A percentile compares a stretch with the other conserved stretches of the same genome.
These are phyloP conservation scores for Dendronephthya gigantea DNA, from an alignment of 64 coral and sea anemone genomes.

Conservation along the genomic window DNA sequence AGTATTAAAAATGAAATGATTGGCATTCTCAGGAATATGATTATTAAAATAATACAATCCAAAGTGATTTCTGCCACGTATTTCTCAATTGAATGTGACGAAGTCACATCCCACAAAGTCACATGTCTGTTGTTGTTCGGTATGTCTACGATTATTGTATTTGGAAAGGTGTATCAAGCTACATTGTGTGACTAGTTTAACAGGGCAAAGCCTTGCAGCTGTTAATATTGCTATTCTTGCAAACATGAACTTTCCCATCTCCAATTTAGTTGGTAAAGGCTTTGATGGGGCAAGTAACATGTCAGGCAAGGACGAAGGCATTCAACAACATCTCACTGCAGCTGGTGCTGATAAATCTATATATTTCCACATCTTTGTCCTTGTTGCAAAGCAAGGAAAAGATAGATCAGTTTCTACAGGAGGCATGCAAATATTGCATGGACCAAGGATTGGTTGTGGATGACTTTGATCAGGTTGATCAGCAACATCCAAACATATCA, in stretches of 20 bases:
- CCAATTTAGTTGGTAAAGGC: no score
- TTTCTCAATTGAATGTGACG: conserved; percentile 19
- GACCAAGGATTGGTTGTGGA: not conserved
- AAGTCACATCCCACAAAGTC: conserved; percentile 10
- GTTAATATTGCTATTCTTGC: no score
- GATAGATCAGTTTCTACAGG: not conserved
- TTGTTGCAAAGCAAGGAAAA: not conserved
- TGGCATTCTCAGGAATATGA: not conserved
- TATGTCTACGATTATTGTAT: not conserved
- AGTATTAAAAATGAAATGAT: conserved; percentile 4
- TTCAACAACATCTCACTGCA: no score
- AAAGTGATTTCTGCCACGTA: no score
- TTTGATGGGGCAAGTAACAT: no score
- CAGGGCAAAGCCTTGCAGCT: no score
- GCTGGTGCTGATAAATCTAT: no score
- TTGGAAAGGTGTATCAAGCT: conserved; percentile 19
- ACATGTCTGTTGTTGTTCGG: conserved; percentile 2
- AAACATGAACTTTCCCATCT: no score
- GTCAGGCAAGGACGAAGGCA: no score
- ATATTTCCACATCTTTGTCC: not conserved
- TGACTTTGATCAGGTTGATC: no score
- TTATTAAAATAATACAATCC: not conserved
- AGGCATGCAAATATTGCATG: not conserved
- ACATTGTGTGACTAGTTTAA: not conserved
- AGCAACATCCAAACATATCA: no score